These are phyloP conservation scores for Drosophila nr. perissopoda DNA, from an alignment of 2,888 invertebrate genomes.

Conservation along the genomic window DNA sequence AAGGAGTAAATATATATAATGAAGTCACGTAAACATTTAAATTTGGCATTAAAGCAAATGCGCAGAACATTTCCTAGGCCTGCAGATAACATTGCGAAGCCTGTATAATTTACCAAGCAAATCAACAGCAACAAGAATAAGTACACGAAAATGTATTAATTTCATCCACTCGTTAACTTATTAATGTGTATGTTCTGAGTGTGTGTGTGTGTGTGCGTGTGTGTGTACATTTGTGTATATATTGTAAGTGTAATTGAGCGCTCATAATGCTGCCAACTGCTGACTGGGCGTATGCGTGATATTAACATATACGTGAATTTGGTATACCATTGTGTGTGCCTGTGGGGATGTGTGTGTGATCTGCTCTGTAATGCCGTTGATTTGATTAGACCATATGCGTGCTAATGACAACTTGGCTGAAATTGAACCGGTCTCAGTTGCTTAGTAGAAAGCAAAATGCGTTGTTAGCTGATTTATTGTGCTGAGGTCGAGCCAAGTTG, in stretches of 20 bases:
- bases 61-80: slow-evolving; percentile 8
- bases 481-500: slow-evolving; percentile 26
- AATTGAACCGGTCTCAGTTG: slow-evolving; percentile 4
- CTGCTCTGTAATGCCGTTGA: slow-evolving; percentile 38
- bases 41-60: slow-evolving; percentile 71
- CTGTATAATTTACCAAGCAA: slow-evolving; percentile 37
- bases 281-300: slow-evolving; percentile 44
- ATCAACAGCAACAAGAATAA: slow-evolving; percentile 2
- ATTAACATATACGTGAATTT: slow-evolving; percentile 35
- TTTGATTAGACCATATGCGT: slow-evolving; percentile 67
- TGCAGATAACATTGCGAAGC: slow-evolving; percentile 32
- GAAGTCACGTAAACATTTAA: slow-evolving; percentile 79
- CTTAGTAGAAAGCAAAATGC: slow-evolving; percentile 12
- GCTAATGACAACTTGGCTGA: slow-evolving; percentile 53
- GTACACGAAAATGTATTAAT: slow-evolving; percentile 48
- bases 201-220: background rate
- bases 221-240: background rate
- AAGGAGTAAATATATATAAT: slow-evolving; percentile 51
- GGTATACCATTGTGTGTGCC: background rate
- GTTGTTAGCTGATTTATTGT: slow-evolving; percentile 24
- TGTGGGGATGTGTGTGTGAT: slow-evolving; percentile 15
- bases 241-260: slow-evolving; percentile 59
- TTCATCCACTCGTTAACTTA: slow-evolving; percentile 72
- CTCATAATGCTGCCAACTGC: slow-evolving; percentile 40
- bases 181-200: slow-evolving; percentile 33